These are phyloP conservation scores for Garrulus glandarius DNA, from an alignment of 2,797 vertebrate genomes.

Conservation along the genomic window DNA sequence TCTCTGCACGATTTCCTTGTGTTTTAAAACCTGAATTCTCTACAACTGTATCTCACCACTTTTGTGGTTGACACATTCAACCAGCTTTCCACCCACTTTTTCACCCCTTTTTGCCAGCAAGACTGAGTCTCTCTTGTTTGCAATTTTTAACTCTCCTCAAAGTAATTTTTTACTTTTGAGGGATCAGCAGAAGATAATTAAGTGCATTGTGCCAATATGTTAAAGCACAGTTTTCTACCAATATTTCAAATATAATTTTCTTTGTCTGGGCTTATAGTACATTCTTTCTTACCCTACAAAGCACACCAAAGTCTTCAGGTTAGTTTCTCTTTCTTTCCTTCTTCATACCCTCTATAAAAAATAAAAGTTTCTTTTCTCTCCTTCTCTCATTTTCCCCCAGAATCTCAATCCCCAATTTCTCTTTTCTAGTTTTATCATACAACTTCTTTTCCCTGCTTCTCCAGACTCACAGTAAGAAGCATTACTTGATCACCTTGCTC, in stretches of 20 bases:
- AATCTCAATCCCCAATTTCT: neutral
- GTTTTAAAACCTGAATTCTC: neutral
- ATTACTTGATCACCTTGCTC: neutral
- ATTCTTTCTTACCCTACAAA: neutral
- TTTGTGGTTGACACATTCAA: slow-evolving; percentile 33
- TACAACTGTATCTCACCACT: neutral
- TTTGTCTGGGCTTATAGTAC: neutral
- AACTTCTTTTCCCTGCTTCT: neutral
- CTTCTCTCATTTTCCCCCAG: neutral
- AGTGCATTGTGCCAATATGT: neutral
- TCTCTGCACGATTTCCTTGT: slow-evolving; percentile 3
- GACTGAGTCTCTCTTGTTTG: neutral
- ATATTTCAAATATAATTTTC: neutral
- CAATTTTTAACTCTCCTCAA: neutral
- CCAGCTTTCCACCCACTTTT: slow-evolving; percentile 28
- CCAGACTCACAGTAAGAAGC: neutral
- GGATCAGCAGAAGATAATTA: neutral
- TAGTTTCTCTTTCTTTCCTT: slow-evolving; percentile 28
- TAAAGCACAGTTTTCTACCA: neutral
- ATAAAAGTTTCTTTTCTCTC: neutral
- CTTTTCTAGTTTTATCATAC: neutral
- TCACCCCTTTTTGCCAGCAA: neutral
- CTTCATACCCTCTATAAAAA: neutral
- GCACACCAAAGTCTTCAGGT: neutral
- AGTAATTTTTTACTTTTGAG: neutral